Conservation (phyloP, 1,140 invertebrate genomes). For the Ceratina japonica region DNA sequence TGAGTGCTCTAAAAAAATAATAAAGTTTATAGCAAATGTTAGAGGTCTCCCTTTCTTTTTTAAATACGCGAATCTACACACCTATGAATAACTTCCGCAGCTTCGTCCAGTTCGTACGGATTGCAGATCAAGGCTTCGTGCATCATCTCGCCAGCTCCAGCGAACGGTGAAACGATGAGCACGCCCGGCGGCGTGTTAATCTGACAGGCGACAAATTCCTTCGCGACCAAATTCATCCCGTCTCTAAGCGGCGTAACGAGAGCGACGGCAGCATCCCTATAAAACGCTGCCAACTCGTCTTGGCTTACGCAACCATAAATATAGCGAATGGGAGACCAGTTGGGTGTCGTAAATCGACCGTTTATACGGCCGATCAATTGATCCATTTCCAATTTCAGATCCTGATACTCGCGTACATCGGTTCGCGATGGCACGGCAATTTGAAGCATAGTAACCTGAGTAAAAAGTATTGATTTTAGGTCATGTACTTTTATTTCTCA, state of each 20-base stretch:
- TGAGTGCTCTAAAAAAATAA: conserved; percentile 83
- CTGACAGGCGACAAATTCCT: conserved; percentile 96
- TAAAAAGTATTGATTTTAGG: neutral
- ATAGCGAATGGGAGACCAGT: conserved; percentile 94
- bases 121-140: conserved; percentile 94
- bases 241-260: conserved; percentile 92
- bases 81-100: conserved; percentile 92
- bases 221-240: conserved; percentile 96
- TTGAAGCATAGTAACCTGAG: conserved; percentile 85
- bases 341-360: conserved; percentile 91
- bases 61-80: conserved; percentile 56
- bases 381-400: conserved; percentile 94
- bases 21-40: too few species aligned
- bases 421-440: conserved; percentile 94
- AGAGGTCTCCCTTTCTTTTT: too few species aligned
- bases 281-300: conserved; percentile 91
- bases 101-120: conserved; percentile 93
- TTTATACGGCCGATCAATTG: conserved; percentile 93
- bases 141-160: conserved; percentile 94
- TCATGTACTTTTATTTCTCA: neutral
- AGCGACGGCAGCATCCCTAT: conserved; percentile 91
- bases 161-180: conserved; percentile 93
- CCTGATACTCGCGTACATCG: conserved; percentile 94
- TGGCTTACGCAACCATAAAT: conserved; percentile 94
- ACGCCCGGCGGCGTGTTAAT: conserved; percentile 93